Base-by-base conservation (phyloP, 2,888 invertebrate genomes). In the Scotopteryx bipunctaria region DNA sequence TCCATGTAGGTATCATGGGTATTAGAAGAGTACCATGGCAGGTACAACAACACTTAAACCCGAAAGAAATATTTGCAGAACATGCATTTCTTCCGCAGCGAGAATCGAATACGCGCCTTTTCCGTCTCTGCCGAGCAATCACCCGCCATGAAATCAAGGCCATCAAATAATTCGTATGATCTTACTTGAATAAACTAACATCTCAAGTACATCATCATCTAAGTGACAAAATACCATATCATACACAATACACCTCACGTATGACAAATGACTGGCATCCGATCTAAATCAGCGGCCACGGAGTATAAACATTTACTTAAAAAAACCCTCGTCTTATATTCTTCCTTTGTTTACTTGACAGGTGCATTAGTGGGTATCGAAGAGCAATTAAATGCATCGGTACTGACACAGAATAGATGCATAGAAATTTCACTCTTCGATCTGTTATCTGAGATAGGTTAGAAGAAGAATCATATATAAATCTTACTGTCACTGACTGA, bases 241-340 rank as follows among this genome's bases (percentile, higher is more conserved):
- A 58, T 46, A 35, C 41, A 59, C 46, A 47, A 50, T 61, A 63
- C 55, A 55, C 61, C 54, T 63, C 64, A 42, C 66, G n/a, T n/a
- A 77, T 83, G 83, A 85, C 84, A 88, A 89, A 88, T 86, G 87
- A 89, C 83, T 86, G 86, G 81, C 83, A 73, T 76, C 64, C 65
- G 87, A 86, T 85, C 76, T 63, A 66, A 80, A 86, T 86, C 82
- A 59, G 64, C 76, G 61, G 73, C n/a, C n/a, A 73, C 75, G 81
- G 78, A 86, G 87, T 88, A 89, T 88, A 90, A 90, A 89, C 89
- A 90, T 90, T 90, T 90, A 88, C 88, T 85, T 89, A 87, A 71
- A 63, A 65, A 68, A 71, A 68, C 64, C 80, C 73, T 85, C 86
- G 86, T 76, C 80, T 86, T 88, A 89, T 89, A 89, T 85, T 74